Evolutionary conservation across 1,140 invertebrate species (phyloP).

Genomic region (Cardiocondyla obscurior): DNA sequence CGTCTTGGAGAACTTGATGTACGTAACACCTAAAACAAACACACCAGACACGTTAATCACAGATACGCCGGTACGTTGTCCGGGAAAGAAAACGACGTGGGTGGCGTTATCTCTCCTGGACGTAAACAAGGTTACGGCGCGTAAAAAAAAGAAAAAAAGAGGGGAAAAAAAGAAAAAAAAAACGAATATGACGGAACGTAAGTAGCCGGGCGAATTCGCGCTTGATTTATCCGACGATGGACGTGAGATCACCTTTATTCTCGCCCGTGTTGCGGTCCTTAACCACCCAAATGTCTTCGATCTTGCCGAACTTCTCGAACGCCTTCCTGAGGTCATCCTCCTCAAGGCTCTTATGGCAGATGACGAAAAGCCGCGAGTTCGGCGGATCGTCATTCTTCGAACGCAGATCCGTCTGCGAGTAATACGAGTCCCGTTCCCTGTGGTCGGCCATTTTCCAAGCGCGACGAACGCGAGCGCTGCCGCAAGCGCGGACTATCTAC

Average conservation of each 20-base stretch:
- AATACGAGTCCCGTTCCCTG: conserved; percentile 80
- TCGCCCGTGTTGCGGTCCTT: conserved; percentile 93
- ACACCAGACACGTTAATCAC: too few relatives aligned
- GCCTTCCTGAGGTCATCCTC: conserved; percentile 91
- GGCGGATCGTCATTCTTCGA: conserved; percentile 90
- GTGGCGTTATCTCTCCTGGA: background rate
- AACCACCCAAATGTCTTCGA: conserved; percentile 95
- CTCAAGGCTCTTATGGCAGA: conserved; percentile 91
- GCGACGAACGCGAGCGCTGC: conserved; percentile 63
- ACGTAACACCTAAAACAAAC: conserved; percentile 89
- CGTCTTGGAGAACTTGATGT: conserved; percentile 94
- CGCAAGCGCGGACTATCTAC: conserved; percentile 49
- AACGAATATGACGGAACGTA: too few relatives aligned
- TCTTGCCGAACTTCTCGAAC: conserved; percentile 92
- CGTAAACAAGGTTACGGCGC: too few relatives aligned
- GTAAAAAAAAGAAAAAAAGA: too few relatives aligned
- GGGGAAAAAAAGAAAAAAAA: too few relatives aligned
- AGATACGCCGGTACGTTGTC: too few relatives aligned
- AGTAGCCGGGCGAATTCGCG: background rate
- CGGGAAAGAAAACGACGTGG: background rate
- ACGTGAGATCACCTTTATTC: conserved; percentile 89
- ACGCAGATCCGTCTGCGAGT: conserved; percentile 79
- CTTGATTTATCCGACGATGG: background rate
- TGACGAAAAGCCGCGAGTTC: conserved; percentile 93
- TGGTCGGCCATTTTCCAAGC: conserved; percentile 83